Conservation (phyloP, 2,888 invertebrate species). For the Dinocampus coccinellae region DNA sequence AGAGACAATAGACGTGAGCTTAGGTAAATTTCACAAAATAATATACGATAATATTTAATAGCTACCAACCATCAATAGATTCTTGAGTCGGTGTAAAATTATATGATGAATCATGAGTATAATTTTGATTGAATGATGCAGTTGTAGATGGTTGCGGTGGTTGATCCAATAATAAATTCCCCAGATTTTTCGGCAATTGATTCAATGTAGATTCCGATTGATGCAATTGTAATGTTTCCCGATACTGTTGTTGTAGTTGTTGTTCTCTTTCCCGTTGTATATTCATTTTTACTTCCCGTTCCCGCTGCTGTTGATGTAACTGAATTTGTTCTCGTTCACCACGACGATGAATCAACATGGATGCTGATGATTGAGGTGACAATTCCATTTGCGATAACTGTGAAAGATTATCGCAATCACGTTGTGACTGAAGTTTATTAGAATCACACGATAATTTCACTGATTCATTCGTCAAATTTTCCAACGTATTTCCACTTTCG, state of each 20-base stretch:
- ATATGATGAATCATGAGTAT: not conserved
- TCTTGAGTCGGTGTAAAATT: not conserved
- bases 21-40: not conserved
- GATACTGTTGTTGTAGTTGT: conserved; percentile 28
- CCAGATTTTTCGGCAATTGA: conserved; percentile 57
- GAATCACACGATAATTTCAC: conserved; percentile 44
- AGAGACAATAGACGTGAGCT: not conserved
- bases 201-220: conserved; percentile 52
- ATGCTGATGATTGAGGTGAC: conserved; percentile 31
- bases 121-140: conserved; percentile 33
- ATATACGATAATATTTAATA: not conserved
- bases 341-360: conserved; percentile 22
- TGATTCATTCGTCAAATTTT: conserved; percentile 39
- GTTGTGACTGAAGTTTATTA: conserved; percentile 39
- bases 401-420: conserved; percentile 35
- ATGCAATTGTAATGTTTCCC: conserved; percentile 21
- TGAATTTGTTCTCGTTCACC: conserved; percentile 36
- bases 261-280: conserved; percentile 30
- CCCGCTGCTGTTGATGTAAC: conserved; percentile 21
- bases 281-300: not conserved
- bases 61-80: not conserved
- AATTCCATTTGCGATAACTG: conserved; percentile 34
- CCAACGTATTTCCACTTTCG: conserved; percentile 46
- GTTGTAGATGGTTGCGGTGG: conserved; percentile 45
- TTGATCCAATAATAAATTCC: conserved; percentile 58